Evolutionary conservation across 2,797 vertebrate species (phyloP), one percentile per base, ranked within the genome.

Genomic region (Anguilla obscura): DNA sequence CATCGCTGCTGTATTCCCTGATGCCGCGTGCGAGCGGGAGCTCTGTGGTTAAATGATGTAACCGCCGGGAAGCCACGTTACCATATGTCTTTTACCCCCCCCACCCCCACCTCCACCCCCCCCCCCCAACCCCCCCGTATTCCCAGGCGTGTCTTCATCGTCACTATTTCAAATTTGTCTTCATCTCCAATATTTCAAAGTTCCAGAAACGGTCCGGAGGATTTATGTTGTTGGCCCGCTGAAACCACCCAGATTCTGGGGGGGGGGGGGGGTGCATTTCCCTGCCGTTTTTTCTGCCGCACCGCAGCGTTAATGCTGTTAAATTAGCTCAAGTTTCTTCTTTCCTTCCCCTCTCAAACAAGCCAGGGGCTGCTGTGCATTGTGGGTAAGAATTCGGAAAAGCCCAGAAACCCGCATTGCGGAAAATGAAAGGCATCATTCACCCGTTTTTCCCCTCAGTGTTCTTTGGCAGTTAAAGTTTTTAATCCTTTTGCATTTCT

Each of bases 371-470:
- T 86, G 24, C 88, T 90, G 88, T 86, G 56, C 89, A 86, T 63
- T 83, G 84, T 79, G 86, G 88, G 88, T 89, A 89, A 84, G 14
- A 33, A 84, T 90, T 90, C 92, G 92, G 92, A 92, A 80, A 91
- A 91, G 58, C 63, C 30, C 54, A 56, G 6, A 89, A 86, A n/a
- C 90, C 90, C 89, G 88, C 93, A 92, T 92, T 92, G 87, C 90
- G 90, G 92, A 93, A 95, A 95, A 96, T 95, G 85, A 95, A 94
- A 94, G 91, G 93, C 94, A 90, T 93, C 90, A 92, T 95, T 95
- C 94, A 90, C 89, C 86, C 90, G 7, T 89, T 91, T 94, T 76
- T 91, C 89, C 88, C 85, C 89, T 88, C 89, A 91, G 89, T 91
- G 90, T 92, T 91, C n/a, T 89, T 91, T 56, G 56, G 56, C 89